phyloP scores from a whole-genome alignment of 2,113 vertebrate genomes.

The Connochaetes taurinus region DNA sequence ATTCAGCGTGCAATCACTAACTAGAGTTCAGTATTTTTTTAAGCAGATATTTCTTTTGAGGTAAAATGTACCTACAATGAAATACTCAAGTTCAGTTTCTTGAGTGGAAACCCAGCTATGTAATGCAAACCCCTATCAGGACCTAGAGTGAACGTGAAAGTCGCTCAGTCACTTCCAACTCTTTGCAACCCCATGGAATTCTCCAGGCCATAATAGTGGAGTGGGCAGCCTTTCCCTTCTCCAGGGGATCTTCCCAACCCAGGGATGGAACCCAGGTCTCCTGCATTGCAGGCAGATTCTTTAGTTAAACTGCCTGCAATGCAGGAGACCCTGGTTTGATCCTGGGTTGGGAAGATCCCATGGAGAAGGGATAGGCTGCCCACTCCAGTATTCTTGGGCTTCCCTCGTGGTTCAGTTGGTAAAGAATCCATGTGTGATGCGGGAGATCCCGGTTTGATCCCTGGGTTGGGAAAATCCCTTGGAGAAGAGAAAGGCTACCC shows the following conservation, averaged over 20 bases:
- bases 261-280: not conserved
- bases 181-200: not conserved
- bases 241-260: not conserved
- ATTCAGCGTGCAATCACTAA: not conserved
- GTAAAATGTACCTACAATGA: not conserved
- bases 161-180: rapidly evolving
- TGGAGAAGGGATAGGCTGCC: not conserved
- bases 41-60: not conserved
- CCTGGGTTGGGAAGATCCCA: not conserved
- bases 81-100: not conserved
- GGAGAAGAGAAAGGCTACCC: not conserved
- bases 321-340: rapidly evolving
- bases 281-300: not conserved
- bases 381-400: not conserved
- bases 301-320: not conserved
- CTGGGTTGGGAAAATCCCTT: not conserved
- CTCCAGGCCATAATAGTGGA: not conserved
- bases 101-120: not conserved
- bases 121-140: not conserved
- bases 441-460: not conserved
- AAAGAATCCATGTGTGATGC: not conserved
- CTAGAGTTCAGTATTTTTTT: not conserved
- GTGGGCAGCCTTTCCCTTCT: not conserved
- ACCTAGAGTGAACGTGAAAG: not conserved
- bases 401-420: not conserved